Percentiles rank a stretch among this genome's conserved stretches.
phyloP scores from a whole-genome alignment of 2,888 invertebrate species.

The Gasteruption jaculator region DNA sequence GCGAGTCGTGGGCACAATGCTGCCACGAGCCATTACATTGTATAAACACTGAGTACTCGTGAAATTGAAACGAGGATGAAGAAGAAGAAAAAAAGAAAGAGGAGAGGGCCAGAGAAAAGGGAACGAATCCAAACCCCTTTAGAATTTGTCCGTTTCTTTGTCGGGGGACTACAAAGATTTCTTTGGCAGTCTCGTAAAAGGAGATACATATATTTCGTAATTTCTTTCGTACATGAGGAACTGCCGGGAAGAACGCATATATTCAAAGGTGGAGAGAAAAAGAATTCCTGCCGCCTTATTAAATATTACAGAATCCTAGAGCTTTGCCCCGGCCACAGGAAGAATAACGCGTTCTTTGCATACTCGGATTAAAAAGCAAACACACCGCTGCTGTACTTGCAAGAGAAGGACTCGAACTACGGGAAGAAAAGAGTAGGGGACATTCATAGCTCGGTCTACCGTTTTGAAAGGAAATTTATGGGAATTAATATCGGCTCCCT shows the following conservation, averaged over 20 bases:
- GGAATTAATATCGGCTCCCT: slow-evolving; percentile 52
- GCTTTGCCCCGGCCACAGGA: slow-evolving; percentile 10
- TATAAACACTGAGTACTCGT: slow-evolving; percentile 39
- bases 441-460: slow-evolving; percentile 40
- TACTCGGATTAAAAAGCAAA: slow-evolving; percentile 49
- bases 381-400: slow-evolving; percentile 34
- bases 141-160: too few species aligned
- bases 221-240: too few species aligned
- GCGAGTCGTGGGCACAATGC: slow-evolving; percentile 28
- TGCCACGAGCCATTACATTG: slow-evolving; percentile 41
- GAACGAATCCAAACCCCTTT: too few species aligned
- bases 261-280: too few species aligned
- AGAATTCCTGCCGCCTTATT: too few species aligned
- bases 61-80: slow-evolving; percentile 31
- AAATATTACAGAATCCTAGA: too few species aligned
- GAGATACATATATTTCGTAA: too few species aligned
- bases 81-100: too few species aligned
- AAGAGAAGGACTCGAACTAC: slow-evolving; percentile 11
- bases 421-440: slow-evolving; percentile 20
- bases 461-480: slow-evolving; percentile 52
- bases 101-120: too few species aligned
- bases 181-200: too few species aligned
- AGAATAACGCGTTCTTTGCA: slow-evolving; percentile 48
- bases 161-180: too few species aligned
- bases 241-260: slow-evolving; percentile 18